Conservation (phyloP, 2,113 vertebrate genomes). For the Colius striatus region DNA sequence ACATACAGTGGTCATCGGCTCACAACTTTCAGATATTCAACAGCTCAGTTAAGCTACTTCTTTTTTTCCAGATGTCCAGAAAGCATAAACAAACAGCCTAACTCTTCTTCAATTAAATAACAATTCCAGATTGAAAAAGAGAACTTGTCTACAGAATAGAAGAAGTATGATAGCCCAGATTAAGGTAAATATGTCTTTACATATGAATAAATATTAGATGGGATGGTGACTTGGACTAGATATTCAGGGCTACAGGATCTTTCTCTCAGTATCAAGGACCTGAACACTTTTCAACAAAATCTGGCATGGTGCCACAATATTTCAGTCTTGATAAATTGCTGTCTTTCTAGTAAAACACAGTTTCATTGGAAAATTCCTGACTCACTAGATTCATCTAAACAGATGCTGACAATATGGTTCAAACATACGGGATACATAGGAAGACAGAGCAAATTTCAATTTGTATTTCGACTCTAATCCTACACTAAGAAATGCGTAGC, state of each 20-base stretch:
- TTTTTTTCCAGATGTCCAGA: neutral
- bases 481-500: conserved; percentile 13
- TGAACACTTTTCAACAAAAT: neutral
- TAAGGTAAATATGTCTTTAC: neutral
- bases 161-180: neutral
- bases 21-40: conserved; percentile 4
- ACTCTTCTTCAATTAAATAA: neutral
- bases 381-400: conserved; percentile 29
- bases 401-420: conserved; percentile 61
- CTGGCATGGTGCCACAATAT: neutral
- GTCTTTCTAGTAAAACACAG: conserved; percentile 32
- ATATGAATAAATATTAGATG: neutral
- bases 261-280: neutral
- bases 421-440: neutral
- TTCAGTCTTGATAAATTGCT: conserved; percentile 48
- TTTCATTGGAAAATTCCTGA: conserved; percentile 34
- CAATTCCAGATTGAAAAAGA: neutral
- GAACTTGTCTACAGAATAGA: neutral
- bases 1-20: neutral
- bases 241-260: neutral
- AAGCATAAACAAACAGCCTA: neutral
- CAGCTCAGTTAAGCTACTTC: neutral
- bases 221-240: neutral
- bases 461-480: conserved; percentile 44
- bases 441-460: conserved; percentile 54